These are phyloP conservation scores for Xyrichtys novacula DNA, from an alignment of 2,797 vertebrate genomes.

Conservation along the genomic window DNA sequence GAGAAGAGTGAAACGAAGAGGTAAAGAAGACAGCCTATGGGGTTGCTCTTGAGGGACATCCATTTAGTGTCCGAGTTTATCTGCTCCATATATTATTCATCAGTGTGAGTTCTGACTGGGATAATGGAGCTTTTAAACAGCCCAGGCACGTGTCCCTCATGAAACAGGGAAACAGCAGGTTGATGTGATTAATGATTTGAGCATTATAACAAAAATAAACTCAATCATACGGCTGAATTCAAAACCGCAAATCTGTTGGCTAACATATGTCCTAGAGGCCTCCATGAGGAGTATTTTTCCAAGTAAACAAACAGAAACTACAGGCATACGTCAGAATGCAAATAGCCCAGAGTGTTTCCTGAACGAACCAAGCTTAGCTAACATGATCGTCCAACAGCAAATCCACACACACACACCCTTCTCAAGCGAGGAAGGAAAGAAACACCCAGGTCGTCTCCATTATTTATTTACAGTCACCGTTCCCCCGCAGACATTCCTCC, in stretches of 20 bases:
- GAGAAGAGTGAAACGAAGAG: constrained; percentile 29
- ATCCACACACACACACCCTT: constrained; percentile 67
- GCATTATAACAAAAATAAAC: constrained; percentile 32
- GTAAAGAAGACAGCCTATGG: constrained; percentile 37
- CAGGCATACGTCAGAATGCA: constrained; percentile 18
- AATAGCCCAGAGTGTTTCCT: constrained; percentile 31
- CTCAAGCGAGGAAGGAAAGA: constrained; percentile 78
- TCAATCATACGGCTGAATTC: constrained; percentile 22
- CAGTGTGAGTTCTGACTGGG: constrained; percentile 60
- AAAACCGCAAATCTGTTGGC: constrained; percentile 8
- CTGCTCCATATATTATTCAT: constrained; percentile 80
- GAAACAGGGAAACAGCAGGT: constrained; percentile 42
- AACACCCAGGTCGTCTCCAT: constrained; percentile 81
- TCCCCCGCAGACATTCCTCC: constrained; percentile 69
- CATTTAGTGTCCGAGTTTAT: constrained; percentile 79
- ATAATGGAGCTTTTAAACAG: constrained; percentile 60
- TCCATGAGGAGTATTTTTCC: constrained; percentile 6
- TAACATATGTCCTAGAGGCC: constrained; percentile 6
- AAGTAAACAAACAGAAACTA: constrained; percentile 39
- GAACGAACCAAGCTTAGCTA: constrained; percentile 49
- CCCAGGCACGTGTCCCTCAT: constrained; percentile 44
- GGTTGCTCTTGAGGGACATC: constrained; percentile 58
- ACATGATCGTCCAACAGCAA: constrained; percentile 52
- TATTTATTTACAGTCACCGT: constrained; percentile 82
- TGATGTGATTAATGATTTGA: constrained; percentile 44